These are phyloP conservation scores for Palythoa grandiflora DNA, from an alignment of 92 coral and sea anemone genomes.

Conservation along the genomic window DNA sequence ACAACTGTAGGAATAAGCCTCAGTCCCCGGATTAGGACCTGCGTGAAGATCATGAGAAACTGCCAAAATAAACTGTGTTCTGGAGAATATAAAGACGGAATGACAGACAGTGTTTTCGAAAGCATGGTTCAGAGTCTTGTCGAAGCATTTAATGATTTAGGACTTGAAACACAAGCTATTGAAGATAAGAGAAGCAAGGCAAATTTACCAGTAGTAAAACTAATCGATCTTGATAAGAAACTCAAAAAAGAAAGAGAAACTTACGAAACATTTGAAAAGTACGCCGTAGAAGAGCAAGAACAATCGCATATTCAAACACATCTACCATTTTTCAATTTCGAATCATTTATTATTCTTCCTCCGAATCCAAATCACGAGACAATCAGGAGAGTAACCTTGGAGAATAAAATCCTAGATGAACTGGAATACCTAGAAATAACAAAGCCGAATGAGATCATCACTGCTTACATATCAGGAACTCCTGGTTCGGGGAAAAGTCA, in stretches of 20 bases:
- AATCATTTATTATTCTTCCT: slow-evolving; percentile 46
- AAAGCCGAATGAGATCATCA: slow-evolving; percentile 34
- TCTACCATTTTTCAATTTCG: background rate
- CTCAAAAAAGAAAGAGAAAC: slow-evolving; percentile 19
- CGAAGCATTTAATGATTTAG: slow-evolving; percentile 37
- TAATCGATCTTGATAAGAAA: background rate
- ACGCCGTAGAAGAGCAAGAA: background rate
- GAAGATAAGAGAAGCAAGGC: slow-evolving; percentile 28
- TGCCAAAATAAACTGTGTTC: slow-evolving; percentile 39
- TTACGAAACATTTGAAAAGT: background rate
- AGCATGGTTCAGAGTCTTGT: slow-evolving; percentile 13
- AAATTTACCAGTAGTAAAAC: slow-evolving; percentile 30
- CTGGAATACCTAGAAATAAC: slow-evolving; percentile 38
- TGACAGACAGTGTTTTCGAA: slow-evolving; percentile 29
- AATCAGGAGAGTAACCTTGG: slow-evolving; percentile 19
- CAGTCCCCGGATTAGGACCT: background rate
- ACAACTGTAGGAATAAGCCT: slow-evolving; percentile 49
- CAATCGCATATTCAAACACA: background rate
- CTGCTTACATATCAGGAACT: slow-evolving; percentile 50
- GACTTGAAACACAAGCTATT: slow-evolving; percentile 25
- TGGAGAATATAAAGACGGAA: slow-evolving; percentile 17
- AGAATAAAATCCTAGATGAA: slow-evolving; percentile 26
- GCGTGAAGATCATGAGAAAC: slow-evolving; percentile 31
- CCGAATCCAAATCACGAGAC: slow-evolving; percentile 46
- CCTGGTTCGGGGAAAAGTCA: slow-evolving; percentile 71